Evolutionary conservation across 2,113 vertebrate species (phyloP), one percentile per base, ranked within the genome.

Genomic region (Protobothrops flavoviridis): DNA sequence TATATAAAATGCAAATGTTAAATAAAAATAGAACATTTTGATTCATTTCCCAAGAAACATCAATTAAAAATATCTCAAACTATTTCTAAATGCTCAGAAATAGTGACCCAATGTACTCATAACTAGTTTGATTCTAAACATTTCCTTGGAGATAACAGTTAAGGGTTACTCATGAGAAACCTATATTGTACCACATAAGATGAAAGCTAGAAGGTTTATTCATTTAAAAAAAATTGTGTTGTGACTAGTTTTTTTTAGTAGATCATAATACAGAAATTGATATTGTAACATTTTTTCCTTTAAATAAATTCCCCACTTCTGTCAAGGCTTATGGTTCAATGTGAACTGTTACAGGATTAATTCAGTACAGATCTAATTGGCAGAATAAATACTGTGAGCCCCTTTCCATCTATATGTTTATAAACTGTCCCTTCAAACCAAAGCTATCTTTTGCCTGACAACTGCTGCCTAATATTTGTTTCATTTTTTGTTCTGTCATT

Each of bases 1-100:
- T 88, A 20, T 59, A 33, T 57, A 93, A 92, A 91, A 90, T 64
- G 3, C 88, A 56, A 56, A 11, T 89, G 53, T 48, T 90, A 89
- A 64, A 26, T 52, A 3, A 90, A 89, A 85, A 23, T 53, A 3
- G 24, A 90, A 17, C 53, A 39, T 39, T 24, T 61, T 61, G 6
- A 87, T 29, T 0, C 17, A 6, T 39, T 5, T 55, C 89, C 13
- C 43, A n/a, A 92, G 33, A 6, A 26, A 26, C 59, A 33, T 81
- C 48, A 45, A 4, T 24, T 56, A 13, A 26, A 20, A 59, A 50
- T 6, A 39, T n/a, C 57, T 43, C 17, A 64, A 61, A 45, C 23
- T n/a, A 74, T 26, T 87, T 87, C 91, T 87, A n/a, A 33, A 15
- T n/a, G 24, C 20, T 45, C 6, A 24, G 21, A 69, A 91, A 39